Conservation (phyloP, 2,797 vertebrate genomes). For the Clamator glandarius region DNA sequence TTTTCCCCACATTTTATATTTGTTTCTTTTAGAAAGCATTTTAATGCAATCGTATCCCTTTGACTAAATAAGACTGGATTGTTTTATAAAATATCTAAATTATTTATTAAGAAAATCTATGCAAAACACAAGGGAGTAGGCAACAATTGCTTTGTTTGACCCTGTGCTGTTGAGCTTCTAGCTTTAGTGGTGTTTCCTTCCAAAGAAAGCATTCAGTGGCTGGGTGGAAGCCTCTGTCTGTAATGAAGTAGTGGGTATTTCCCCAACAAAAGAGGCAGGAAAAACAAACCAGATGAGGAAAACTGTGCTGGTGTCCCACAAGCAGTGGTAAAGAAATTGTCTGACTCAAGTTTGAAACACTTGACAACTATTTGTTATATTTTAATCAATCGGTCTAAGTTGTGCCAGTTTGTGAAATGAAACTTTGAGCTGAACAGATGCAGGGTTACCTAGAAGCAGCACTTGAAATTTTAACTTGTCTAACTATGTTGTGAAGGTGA, state of each 20-base stretch:
- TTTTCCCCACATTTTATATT: neutral
- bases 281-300: neutral
- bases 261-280: neutral
- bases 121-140: neutral
- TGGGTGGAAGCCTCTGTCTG: neutral
- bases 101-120: no score
- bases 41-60: neutral
- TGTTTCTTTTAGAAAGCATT: neutral
- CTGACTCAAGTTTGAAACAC: neutral
- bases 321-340: neutral
- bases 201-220: neutral
- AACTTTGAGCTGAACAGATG: neutral
- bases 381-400: neutral
- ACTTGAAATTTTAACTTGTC: neutral
- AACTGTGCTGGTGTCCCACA: neutral
- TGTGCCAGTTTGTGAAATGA: neutral
- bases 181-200: neutral
- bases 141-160: neutral
- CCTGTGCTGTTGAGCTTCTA: neutral
- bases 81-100: neutral
- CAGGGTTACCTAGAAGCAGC: neutral
- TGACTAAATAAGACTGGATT: neutral
- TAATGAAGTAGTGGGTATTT: neutral
- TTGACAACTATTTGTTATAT: neutral
- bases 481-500: neutral